Percentiles rank a stretch among this genome's conserved stretches.
Conservation (phyloP, 2,888 invertebrate genomes). For the Agonopterix alstromeriana region DNA sequence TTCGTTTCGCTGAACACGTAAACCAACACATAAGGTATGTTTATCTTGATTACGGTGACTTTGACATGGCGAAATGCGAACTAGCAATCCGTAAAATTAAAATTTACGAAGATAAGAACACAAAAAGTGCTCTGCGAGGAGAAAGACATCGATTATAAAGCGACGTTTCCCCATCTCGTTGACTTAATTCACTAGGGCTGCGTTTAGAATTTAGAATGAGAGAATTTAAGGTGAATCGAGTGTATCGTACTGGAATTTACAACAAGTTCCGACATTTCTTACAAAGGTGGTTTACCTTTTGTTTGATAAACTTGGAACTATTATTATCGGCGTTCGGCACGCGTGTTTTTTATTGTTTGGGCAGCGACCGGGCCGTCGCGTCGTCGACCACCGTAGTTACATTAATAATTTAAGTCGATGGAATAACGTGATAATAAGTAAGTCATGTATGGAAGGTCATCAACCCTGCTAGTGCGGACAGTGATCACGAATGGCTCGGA, state of each 20-base stretch:
- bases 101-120: constrained; percentile 30
- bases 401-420: constrained; percentile 1
- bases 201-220: constrained; percentile 3
- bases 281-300: too few relatives aligned
- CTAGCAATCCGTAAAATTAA: constrained; percentile 46
- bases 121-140: constrained; percentile 15
- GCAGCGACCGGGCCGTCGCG: background rate
- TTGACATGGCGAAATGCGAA: constrained; percentile 20
- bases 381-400: background rate
- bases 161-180: constrained; percentile 5
- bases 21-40: constrained; percentile 21
- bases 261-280: too few relatives aligned
- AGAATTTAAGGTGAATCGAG: background rate
- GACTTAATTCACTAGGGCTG: constrained; percentile 15
- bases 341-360: background rate
- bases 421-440: background rate
- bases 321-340: background rate
- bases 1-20: constrained; percentile 3
- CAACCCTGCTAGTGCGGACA: constrained; percentile 10
- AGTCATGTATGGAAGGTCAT: background rate
- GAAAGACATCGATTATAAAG: constrained; percentile 24
- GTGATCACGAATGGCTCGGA: constrained; percentile 13
- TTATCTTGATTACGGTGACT: constrained; percentile 27
- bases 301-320: background rate
- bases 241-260: too few relatives aligned